Conservation (phyloP, 2,113 vertebrate genomes). For the Hymenochirus boettgeri region DNA sequence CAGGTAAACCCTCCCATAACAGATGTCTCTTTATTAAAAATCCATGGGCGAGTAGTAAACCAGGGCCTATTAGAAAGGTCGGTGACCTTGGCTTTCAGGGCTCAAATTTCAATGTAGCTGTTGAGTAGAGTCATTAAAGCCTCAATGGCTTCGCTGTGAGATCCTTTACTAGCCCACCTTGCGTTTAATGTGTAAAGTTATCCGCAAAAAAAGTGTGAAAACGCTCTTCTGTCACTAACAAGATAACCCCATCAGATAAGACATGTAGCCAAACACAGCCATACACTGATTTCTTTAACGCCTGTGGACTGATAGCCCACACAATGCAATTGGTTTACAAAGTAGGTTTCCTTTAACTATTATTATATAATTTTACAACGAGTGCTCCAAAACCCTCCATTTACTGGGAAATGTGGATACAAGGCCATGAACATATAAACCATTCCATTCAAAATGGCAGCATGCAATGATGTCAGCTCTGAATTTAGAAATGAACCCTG, state of each 20-base stretch:
- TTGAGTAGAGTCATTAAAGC: constrained; percentile 11
- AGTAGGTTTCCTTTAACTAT: too few relatives aligned
- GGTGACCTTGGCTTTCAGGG: constrained; percentile 15
- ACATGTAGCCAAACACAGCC: not conserved
- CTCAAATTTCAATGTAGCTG: not conserved
- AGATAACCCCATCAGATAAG: constrained; percentile 12
- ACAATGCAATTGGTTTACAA: not conserved
- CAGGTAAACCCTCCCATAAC: too few relatives aligned
- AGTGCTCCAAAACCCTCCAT: too few relatives aligned
- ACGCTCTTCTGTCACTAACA: constrained; percentile 3
- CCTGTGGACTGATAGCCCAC: not conserved
- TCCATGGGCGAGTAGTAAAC: too few relatives aligned
- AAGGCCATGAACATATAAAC: too few relatives aligned
- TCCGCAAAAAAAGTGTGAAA: constrained; percentile 1
- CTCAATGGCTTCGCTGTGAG: not conserved
- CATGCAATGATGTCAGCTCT: too few relatives aligned
- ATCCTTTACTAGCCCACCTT: constrained; percentile 1
- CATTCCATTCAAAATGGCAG: too few relatives aligned
- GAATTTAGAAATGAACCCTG: too few relatives aligned
- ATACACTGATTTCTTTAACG: not conserved
- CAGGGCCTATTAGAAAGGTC: constrained; percentile 28
- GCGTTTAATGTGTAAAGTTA: not conserved
- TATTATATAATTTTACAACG: too few relatives aligned
- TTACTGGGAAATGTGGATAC: too few relatives aligned
- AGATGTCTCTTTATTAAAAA: too few relatives aligned